Evolutionary conservation across 2,888 invertebrate genomes (phyloP).

Genomic region (Scaptomyza polygonia): DNA sequence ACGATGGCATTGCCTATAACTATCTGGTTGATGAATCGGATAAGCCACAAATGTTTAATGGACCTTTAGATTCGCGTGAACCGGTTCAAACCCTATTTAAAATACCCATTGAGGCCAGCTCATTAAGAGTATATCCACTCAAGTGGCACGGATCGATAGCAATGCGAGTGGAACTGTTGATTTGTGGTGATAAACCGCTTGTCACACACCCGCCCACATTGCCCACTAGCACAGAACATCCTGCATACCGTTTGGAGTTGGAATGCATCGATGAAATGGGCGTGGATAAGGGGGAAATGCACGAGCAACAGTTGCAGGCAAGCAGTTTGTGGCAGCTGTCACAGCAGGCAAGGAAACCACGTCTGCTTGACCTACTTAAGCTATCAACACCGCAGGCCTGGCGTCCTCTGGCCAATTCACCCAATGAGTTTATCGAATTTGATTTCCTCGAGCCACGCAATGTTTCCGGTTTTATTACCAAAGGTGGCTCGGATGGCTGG

Average conservation of each 20-base stretch:
- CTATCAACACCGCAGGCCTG: slow-evolving; percentile 86
- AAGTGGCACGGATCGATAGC: slow-evolving; percentile 90
- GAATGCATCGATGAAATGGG: slow-evolving; percentile 91
- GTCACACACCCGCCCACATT: slow-evolving; percentile 7
- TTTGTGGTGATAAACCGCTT: slow-evolving; percentile 85
- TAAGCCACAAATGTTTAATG: slow-evolving; percentile 88
- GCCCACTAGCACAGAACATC: slow-evolving; percentile 56
- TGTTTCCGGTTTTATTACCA: slow-evolving; percentile 91
- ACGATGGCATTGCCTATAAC: slow-evolving; percentile 87
- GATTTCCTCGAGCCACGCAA: slow-evolving; percentile 91
- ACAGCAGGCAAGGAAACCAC: slow-evolving; percentile 70
- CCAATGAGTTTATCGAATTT: slow-evolving; percentile 90
- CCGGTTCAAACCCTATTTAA: slow-evolving; percentile 88
- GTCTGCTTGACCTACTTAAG: slow-evolving; percentile 80
- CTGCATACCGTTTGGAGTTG: slow-evolving; percentile 33
- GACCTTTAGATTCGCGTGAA: slow-evolving; percentile 87
- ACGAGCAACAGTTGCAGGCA: slow-evolving; percentile 87
- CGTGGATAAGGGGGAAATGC: slow-evolving; percentile 87
- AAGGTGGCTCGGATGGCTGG: slow-evolving; percentile 90
- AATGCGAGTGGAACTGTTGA: slow-evolving; percentile 90
- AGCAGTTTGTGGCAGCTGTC: slow-evolving; percentile 81
- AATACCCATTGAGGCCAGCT: slow-evolving; percentile 90
- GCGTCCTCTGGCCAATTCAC: slow-evolving; percentile 88
- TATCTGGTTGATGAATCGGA: slow-evolving; percentile 86
- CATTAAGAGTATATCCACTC: slow-evolving; percentile 89